These are phyloP conservation scores for Dolichallabes microphthalmus DNA, from an alignment of 2,113 vertebrate species.

Conservation along the genomic window DNA sequence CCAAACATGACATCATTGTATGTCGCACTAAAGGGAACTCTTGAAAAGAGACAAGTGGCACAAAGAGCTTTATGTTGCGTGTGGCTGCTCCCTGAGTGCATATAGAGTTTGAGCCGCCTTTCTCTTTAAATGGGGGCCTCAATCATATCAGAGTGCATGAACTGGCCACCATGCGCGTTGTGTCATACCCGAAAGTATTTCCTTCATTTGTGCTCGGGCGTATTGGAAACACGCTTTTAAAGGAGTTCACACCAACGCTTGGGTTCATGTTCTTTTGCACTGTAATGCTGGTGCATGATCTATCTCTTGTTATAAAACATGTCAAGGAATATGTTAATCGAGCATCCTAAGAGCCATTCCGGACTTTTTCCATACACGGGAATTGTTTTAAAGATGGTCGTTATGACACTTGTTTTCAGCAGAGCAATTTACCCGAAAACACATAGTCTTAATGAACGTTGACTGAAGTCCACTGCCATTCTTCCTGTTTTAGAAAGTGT, in stretches of 20 bases:
- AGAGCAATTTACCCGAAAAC: neutral
- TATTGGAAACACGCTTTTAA: constrained; percentile 51
- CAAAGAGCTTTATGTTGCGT: constrained; percentile 33
- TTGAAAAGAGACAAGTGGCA: neutral
- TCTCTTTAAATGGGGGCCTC: constrained; percentile 49
- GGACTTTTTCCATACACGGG: neutral
- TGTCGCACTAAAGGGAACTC: neutral
- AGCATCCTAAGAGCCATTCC: neutral
- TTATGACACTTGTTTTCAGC: neutral
- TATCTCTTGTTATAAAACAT: neutral
- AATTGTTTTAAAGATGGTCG: neutral
- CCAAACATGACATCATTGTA: constrained; percentile 5
- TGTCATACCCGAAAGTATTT: constrained; percentile 67
- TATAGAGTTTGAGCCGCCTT: constrained; percentile 23
- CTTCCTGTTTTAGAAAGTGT: neutral
- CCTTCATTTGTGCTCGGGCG: constrained; percentile 62
- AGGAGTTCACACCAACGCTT: constrained; percentile 63
- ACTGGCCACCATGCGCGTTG: constrained; percentile 48
- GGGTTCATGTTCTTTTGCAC: constrained; percentile 52
- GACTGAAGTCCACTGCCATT: neutral
- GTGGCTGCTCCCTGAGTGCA: neutral
- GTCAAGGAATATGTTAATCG: neutral
- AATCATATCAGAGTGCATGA: constrained; percentile 48
- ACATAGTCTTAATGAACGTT: neutral
- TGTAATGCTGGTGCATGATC: neutral